Evolutionary conservation across 2,888 invertebrate genomes (phyloP).

Genomic region (Lasioglossum marginatum): DNA sequence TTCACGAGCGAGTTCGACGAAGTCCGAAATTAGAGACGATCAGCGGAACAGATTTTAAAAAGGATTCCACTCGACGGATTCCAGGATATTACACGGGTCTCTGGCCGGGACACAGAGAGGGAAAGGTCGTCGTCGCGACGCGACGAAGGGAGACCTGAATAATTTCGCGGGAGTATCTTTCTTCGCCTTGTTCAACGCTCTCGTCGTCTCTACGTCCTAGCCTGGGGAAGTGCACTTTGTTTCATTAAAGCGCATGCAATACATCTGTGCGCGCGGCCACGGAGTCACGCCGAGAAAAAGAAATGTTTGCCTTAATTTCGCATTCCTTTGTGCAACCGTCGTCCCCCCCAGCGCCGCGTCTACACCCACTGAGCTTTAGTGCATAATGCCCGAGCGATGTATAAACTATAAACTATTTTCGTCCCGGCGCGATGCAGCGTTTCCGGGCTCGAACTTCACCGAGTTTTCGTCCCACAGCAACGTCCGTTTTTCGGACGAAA

Average conservation of each 20-base stretch:
- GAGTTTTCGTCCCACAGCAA: neutral
- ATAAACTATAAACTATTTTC: constrained; percentile 52
- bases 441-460: constrained; percentile 21
- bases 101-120: constrained; percentile 8
- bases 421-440: neutral
- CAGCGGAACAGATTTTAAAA: constrained; percentile 11
- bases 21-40: constrained; percentile 28
- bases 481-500: neutral
- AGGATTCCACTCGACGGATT: neutral
- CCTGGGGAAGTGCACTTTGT: constrained; percentile 60
- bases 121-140: constrained; percentile 12
- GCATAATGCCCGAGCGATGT: constrained; percentile 50
- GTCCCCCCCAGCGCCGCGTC: constrained; percentile 14
- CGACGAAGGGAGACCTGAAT: constrained; percentile 41
- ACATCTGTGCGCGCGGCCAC: constrained; percentile 40
- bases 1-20: neutral
- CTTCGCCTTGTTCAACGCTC: constrained; percentile 44
- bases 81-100: constrained; percentile 25
- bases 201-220: constrained; percentile 26
- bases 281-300: constrained; percentile 38
- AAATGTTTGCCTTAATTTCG: constrained; percentile 68
- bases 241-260: constrained; percentile 61
- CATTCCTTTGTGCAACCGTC: constrained; percentile 62
- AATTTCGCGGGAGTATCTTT: constrained; percentile 45
- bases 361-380: constrained; percentile 34